Evolutionary conservation across 2,113 vertebrate genomes (phyloP).

Genomic region (Tachuris rubrigastra): DNA sequence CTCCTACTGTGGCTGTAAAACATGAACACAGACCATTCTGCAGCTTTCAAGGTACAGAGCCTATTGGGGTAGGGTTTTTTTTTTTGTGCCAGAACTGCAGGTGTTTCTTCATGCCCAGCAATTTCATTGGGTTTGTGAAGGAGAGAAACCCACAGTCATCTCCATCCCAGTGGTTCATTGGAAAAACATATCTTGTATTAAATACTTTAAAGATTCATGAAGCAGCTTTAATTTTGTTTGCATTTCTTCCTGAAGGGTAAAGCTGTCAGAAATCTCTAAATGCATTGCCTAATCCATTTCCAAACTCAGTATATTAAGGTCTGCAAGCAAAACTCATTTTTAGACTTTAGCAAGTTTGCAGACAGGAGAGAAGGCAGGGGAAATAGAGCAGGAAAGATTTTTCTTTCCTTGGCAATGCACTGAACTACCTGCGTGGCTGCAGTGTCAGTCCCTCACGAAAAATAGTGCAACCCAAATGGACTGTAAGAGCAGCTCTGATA

Average conservation of each 20-base stretch:
- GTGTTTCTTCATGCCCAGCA: background rate
- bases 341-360: background rate
- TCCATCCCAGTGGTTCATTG: constrained; percentile 20
- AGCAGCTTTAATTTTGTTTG: constrained; percentile 68
- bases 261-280: constrained; percentile 63
- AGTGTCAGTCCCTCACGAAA: background rate
- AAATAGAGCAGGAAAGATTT: background rate
- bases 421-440: background rate
- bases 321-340: constrained; percentile 39
- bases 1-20: background rate
- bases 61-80: background rate
- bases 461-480: background rate
- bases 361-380: background rate
- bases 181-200: constrained; percentile 55
- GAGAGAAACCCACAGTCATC: constrained; percentile 3
- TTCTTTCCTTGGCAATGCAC: background rate
- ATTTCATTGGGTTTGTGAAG: background rate
- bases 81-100: background rate
- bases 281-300: constrained; percentile 65
- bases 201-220: constrained; percentile 71
- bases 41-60: background rate
- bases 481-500: background rate
- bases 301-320: constrained; percentile 42
- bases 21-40: background rate
- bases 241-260: constrained; percentile 65